phyloP scores from a whole-genome alignment of 1,140 invertebrate species.

The Zaprionus capensis region DNA sequence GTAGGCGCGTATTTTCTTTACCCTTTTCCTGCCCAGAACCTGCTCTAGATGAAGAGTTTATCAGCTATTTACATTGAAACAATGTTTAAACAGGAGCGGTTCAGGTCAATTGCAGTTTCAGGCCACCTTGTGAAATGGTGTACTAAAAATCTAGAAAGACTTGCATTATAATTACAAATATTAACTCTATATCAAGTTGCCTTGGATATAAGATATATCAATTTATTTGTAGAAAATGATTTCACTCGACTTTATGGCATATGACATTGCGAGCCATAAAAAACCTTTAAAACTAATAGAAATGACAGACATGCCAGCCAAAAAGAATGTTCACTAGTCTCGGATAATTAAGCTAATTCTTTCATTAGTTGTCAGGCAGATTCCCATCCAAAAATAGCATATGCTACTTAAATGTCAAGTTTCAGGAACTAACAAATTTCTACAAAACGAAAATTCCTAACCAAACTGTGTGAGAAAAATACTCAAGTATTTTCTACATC shows the following conservation, averaged over 20 bases:
- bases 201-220: neutral
- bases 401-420: neutral
- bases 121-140: neutral
- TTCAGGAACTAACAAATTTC: constrained; percentile 33
- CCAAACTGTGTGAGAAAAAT: constrained; percentile 32
- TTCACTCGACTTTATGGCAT: neutral
- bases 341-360: neutral
- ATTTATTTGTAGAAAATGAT: neutral
- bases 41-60: neutral
- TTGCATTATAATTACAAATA: too few species aligned
- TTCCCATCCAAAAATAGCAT: constrained; percentile 25
- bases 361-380: neutral
- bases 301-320: neutral
- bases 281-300: constrained; percentile 1
- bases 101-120: neutral
- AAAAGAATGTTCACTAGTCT: neutral
- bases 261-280: neutral
- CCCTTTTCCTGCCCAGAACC: neutral
- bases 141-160: too few species aligned
- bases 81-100: constrained; percentile 12
- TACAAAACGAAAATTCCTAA: constrained; percentile 11
- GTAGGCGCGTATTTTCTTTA: neutral
- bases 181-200: too few species aligned
- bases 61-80: neutral
- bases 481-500: constrained; percentile 25